Evolutionary conservation across 1,140 invertebrate species (phyloP), one percentile per base, ranked within the genome.

Genomic region (Drosophila truncata): DNA sequence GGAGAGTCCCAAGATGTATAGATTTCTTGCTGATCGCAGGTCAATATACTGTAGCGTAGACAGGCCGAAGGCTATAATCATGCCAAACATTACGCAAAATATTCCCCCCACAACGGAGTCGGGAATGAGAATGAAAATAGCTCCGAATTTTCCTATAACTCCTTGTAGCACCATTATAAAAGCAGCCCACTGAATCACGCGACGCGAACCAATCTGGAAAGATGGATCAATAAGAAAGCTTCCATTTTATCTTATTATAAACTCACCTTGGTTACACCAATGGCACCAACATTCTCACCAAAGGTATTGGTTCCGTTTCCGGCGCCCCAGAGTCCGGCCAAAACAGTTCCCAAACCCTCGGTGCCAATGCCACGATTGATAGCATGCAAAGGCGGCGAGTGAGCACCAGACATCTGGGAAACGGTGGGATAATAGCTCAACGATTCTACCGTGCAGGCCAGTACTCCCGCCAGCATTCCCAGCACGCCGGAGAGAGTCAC

Each of bases 351-450:
- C 11, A 98, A 73, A 0, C 97, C 97, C 93, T 98, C 97, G 0
- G 96, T 95, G 7, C 95, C 96, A 35, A 98, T 97, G 0, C 97
- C 97, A 11, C 97, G 94, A 92, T 98, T 98, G 57, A 98, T 96
- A 1, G 97, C 97, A 91, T 97, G 97, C 8, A 96, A 92, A 0
- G 97, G 97, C 0, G 97, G 97, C 0, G 96, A 95, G 0, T 96
- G 95, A 1, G 96, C 97, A 18, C 95, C 95, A 60, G 96, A 96
- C 94, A 98, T 96, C 91, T 95, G 95, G 0, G 97, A 96, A 5
- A 96, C 97, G 5, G 97, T 97, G 44, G 97, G 97, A 93, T 98
- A 98, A 93, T 98, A 97, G 80, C 97, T 97, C 58, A 98, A 95
- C 2, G 97, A 97, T 93, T 98, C 97, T 9, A 98, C 96, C 0